Evolutionary conservation across 1,140 invertebrate species (phyloP).

Genomic region (Teleogryllus occipitalis): DNA sequence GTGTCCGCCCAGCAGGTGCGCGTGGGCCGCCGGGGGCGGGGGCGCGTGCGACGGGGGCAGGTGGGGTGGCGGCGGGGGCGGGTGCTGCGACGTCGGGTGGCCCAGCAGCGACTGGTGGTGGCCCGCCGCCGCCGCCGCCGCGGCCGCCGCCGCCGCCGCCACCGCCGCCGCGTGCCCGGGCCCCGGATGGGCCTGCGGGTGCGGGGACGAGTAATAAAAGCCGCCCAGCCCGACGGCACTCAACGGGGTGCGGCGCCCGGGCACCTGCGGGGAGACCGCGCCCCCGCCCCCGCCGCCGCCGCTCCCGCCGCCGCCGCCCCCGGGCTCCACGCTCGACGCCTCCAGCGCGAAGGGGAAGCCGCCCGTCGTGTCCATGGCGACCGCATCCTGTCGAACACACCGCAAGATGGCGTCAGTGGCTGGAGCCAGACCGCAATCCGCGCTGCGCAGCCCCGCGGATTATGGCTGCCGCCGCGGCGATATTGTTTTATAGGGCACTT

Average conservation of each 20-base stretch:
- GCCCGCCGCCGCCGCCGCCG: neutral
- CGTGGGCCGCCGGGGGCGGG: conserved; percentile 38
- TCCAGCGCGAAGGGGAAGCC: conserved; percentile 10
- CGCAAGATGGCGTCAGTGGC: conserved; percentile 10
- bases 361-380: conserved; percentile 8
- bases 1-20: neutral
- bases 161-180: conserved; percentile 57
- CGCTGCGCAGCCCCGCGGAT: neutral
- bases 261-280: conserved; percentile 55
- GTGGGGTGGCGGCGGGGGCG: conserved; percentile 17
- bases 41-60: conserved; percentile 69
- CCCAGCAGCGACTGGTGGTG: conserved; percentile 39
- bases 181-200: conserved; percentile 36
- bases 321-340: conserved; percentile 43
- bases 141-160: conserved; percentile 52
- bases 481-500: no score
- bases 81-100: conserved; percentile 26
- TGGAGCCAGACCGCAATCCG: neutral
- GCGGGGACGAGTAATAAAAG: conserved; percentile 57
- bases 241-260: conserved; percentile 66
- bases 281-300: conserved; percentile 71
- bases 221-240: conserved; percentile 73
- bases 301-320: conserved; percentile 65
- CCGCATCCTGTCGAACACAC: conserved; percentile 10
- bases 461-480: neutral